Percentiles rank a stretch among this genome's conserved stretches.
Conservation (phyloP, 2,888 invertebrate species). For the Abrostola triplasia region DNA sequence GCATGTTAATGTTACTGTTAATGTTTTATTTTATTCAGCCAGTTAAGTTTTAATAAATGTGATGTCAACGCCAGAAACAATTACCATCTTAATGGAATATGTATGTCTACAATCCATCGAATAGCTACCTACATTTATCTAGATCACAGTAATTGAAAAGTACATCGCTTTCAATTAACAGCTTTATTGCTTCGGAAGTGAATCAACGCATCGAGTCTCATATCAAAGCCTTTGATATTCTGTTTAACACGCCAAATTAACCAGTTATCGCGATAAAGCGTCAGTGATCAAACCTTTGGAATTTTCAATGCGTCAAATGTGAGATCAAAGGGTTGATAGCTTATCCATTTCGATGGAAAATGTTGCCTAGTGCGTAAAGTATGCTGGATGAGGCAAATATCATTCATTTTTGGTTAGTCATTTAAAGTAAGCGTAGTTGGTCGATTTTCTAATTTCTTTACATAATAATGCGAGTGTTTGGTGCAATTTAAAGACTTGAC, state of each 20-base stretch:
- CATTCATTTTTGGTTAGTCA: too few species aligned
- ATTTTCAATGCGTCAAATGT: conserved; percentile 77
- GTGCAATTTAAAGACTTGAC: too few species aligned
- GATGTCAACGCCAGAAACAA: too few species aligned
- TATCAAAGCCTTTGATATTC: conserved; percentile 75
- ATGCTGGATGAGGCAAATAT: conserved; percentile 30
- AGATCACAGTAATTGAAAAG: conserved; percentile 4
- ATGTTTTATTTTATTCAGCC: too few species aligned
- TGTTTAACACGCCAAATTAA: conserved; percentile 79
- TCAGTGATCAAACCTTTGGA: conserved; percentile 71
- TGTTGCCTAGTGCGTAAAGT: conserved; percentile 52
- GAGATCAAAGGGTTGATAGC: conserved; percentile 79
- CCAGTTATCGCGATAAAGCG: conserved; percentile 73
- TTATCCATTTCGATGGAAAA: conserved; percentile 79
- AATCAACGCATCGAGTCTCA: conserved; percentile 46
- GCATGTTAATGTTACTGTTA: too few species aligned
- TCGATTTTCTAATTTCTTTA: too few species aligned
- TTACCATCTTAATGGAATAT: too few species aligned
- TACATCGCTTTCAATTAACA: conserved; percentile 39
- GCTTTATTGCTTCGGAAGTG: conserved; percentile 36
- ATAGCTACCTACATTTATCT: neutral
- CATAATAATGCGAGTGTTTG: too few species aligned
- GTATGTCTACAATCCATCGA: neutral
- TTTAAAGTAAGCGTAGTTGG: too few species aligned
- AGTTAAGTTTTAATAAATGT: too few species aligned